Base-by-base conservation (phyloP, 1,140 invertebrate genomes). In the Tetraneura akinire region DNA sequence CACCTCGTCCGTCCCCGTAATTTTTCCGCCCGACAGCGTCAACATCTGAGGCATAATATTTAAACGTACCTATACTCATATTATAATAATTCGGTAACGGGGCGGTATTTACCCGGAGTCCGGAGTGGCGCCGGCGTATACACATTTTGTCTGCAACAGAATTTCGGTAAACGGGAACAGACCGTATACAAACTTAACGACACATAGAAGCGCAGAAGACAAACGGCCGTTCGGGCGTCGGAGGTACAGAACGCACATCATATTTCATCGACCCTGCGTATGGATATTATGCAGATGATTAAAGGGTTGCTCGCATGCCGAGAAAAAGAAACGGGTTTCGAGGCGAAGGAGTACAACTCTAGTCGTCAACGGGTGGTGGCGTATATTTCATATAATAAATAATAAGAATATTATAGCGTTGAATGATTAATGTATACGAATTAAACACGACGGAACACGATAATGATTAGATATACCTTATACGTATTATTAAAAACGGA, bases 201-300 rank as follows among this genome's bases (percentile, higher is more conserved):
- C 68, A 45, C 49, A n/a, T 53, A 66, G 2, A 26, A 78, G 42
- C 73, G 26, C 70, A 21, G 71, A 78, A 78, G 73, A 78, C 29
- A 60, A 78, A 78, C 73, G 73, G 55, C 18, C 53, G 53, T 57
- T 8, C 45, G 5, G 32, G 37, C 64, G 13, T 14, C 14, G 45
- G 68, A 18, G 47, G 45, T 68, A 47, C 13, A 47, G 21, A 29
- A 42, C 51, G 29, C 53, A 60, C 29, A 21, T 78, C 55, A 45
- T 60, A 60, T 42, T 45, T 78, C 73, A 45, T 60, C 73, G 53
- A 23, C 73, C 37, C 73, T 18, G 71, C 8, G 11, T 21, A 37
- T 23, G 21, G 64, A 68, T 23, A n/a, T n/a, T n/a, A n/a, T n/a
- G n/a, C 8, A 23, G 64, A 68, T 21, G 64, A 68, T 68, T 68